Conservation (phyloP, 2,113 vertebrate species). For the Eurypyga helias region DNA sequence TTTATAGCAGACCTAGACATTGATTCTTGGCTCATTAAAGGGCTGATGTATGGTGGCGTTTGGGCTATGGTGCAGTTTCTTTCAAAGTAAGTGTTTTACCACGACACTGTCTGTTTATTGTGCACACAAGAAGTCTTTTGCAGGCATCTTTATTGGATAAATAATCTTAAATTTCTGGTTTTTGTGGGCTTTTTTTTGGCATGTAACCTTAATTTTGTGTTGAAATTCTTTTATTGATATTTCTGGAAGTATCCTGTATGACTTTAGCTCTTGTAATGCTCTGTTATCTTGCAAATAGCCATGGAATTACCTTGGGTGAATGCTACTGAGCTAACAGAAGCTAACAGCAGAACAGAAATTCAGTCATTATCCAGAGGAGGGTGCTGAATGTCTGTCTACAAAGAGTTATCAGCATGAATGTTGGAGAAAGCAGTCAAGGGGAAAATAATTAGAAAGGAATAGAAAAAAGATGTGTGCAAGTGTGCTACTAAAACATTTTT, state of each 20-base stretch:
- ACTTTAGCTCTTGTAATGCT: background rate
- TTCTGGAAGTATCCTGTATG: background rate
- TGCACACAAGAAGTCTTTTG: background rate
- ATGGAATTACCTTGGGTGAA: background rate
- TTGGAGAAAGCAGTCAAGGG: background rate
- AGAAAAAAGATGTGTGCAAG: background rate
- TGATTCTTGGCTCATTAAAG: slow-evolving; percentile 98
- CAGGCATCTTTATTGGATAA: background rate
- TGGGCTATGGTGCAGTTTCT: slow-evolving; percentile 97
- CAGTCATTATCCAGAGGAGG: slow-evolving; percentile 46
- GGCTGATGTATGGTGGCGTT: slow-evolving; percentile 93
- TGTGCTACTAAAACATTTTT: background rate
- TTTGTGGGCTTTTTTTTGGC: background rate
- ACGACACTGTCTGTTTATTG: background rate
- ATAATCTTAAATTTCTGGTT: background rate
- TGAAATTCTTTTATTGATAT: background rate
- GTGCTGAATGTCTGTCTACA: slow-evolving; percentile 24
- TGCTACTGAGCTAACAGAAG: background rate
- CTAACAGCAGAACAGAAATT: slow-evolving; percentile 14
- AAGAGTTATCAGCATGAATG: background rate
- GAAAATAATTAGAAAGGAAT: background rate
- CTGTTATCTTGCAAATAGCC: background rate
- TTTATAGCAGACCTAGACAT: slow-evolving; percentile 98
- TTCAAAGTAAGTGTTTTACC: slow-evolving; percentile 89
- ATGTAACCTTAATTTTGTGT: background rate